Conservation (phyloP, 2,113 vertebrate genomes). For the Dolichotis patagonum region DNA sequence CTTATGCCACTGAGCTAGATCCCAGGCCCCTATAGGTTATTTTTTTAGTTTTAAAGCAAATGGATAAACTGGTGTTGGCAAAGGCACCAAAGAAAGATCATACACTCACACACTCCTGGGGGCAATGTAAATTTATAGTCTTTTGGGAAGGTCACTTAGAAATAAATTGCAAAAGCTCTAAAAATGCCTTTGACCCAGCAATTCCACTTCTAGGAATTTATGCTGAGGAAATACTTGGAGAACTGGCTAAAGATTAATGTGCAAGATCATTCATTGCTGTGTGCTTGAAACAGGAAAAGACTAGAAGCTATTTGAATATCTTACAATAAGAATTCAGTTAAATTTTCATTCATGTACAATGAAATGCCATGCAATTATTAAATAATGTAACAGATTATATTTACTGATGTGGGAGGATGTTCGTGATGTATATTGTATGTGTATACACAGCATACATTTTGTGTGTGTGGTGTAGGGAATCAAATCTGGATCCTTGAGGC, state of each 20-base stretch:
- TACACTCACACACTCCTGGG: not conserved
- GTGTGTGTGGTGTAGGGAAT: not conserved
- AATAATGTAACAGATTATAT: not conserved
- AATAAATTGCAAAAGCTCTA: slow-evolving; percentile 60
- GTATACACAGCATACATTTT: not conserved
- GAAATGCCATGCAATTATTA: not conserved
- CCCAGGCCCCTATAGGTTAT: not conserved
- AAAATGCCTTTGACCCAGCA: slow-evolving; percentile 67
- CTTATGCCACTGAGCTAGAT: too few relatives aligned
- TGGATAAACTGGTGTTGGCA: not conserved
- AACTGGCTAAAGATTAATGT: slow-evolving; percentile 60
- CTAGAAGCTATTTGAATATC: slow-evolving; percentile 1
- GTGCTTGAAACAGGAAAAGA: not conserved
- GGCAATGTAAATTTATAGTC: slow-evolving; percentile 23
- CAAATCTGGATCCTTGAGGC: not conserved
- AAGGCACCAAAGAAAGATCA: not conserved
- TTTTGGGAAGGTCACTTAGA: slow-evolving; percentile 61
- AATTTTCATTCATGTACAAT: not conserved
- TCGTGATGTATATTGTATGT: not conserved
- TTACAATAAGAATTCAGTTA: not conserved
- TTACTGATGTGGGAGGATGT: not conserved
- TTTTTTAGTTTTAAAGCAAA: slow-evolving; percentile 58
- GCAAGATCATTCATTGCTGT: not conserved
- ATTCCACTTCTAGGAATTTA: slow-evolving; percentile 76
- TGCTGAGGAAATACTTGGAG: slow-evolving; percentile 68